Percentiles rank a stretch among this genome's conserved stretches.
phyloP scores from a whole-genome alignment of 2,797 vertebrate species.

The Distichodus sexfasciatus region DNA sequence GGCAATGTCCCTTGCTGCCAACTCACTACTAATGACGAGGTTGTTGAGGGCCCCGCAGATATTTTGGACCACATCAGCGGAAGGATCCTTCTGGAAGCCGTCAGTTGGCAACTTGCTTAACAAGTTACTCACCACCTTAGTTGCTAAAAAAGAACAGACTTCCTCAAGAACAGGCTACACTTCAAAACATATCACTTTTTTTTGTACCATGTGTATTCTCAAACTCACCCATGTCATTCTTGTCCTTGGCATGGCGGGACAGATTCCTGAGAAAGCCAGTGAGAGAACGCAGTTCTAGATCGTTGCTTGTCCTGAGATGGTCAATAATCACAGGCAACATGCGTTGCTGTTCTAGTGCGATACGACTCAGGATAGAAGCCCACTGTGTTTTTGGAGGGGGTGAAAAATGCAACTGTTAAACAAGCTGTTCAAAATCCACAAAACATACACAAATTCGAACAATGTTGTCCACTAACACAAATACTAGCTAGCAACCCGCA shows the following conservation, averaged over 20 bases:
- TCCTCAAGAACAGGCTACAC: background rate
- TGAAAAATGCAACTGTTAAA: background rate
- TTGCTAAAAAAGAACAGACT: conserved; percentile 67
- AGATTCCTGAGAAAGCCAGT: conserved; percentile 91
- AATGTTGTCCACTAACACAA: too few species aligned
- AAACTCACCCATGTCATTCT: conserved; percentile 86
- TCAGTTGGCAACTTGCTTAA: conserved; percentile 80
- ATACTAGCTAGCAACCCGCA: too few species aligned
- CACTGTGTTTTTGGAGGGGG: conserved; percentile 71
- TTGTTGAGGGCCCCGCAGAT: conserved; percentile 90
- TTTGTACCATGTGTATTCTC: background rate
- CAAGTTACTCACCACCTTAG: conserved; percentile 80
- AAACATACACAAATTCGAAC: too few species aligned
- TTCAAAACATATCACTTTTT: background rate
- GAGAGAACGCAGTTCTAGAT: conserved; percentile 83
- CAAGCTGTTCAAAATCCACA: background rate
- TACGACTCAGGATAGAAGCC: conserved; percentile 81
- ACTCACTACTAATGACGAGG: conserved; percentile 80
- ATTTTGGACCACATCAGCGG: conserved; percentile 83
- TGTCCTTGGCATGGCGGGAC: conserved; percentile 82
- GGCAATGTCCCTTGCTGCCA: conserved; percentile 82
- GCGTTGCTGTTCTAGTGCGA: conserved; percentile 85
- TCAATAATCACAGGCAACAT: conserved; percentile 83
- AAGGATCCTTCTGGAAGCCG: conserved; percentile 67
- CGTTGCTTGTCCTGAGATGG: conserved; percentile 72